Percentiles rank a stretch among this genome's conserved stretches.
These are phyloP conservation scores for Nylanderia fulva DNA, from an alignment of 1,140 invertebrate species.

Conservation along the genomic window DNA sequence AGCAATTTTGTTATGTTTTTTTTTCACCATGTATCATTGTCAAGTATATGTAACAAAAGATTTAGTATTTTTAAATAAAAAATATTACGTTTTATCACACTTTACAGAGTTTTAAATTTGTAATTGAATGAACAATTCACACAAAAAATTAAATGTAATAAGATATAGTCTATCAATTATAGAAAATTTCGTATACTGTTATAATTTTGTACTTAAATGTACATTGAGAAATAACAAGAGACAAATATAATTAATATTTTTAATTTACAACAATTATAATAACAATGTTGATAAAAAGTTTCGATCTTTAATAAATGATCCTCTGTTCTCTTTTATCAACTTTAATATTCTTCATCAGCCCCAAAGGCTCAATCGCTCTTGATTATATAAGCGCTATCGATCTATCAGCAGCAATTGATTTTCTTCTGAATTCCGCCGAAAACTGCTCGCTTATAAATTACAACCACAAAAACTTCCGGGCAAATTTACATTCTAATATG, in stretches of 20 bases:
- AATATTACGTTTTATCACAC: not conserved
- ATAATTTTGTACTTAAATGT: slow-evolving; percentile 15
- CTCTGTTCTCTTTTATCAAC: not conserved
- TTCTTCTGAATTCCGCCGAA: slow-evolving; percentile 12
- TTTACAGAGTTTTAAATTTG: not conserved
- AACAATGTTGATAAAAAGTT: not conserved
- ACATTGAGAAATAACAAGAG: not conserved
- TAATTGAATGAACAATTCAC: not conserved
- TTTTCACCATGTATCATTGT: not conserved
- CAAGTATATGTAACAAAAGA: not conserved
- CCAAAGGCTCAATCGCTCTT: not conserved
- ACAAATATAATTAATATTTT: not conserved
- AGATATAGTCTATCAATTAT: not conserved
- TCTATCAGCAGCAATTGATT: slow-evolving; percentile 27
- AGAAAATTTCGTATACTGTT: not conserved
- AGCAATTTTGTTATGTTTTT: not conserved
- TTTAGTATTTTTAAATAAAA: not conserved
- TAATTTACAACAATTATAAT: not conserved
- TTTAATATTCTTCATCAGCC: not conserved
- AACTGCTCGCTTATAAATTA: slow-evolving; percentile 52
- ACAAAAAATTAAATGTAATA: not conserved
- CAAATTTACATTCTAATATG: slow-evolving; percentile 59
- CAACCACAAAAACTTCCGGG: slow-evolving; percentile 36
- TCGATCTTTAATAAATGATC: not conserved
- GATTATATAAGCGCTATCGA: slow-evolving; percentile 18